These are phyloP conservation scores for Osmerus eperlanus DNA, from an alignment of 2,113 vertebrate species.

Conservation along the genomic window DNA sequence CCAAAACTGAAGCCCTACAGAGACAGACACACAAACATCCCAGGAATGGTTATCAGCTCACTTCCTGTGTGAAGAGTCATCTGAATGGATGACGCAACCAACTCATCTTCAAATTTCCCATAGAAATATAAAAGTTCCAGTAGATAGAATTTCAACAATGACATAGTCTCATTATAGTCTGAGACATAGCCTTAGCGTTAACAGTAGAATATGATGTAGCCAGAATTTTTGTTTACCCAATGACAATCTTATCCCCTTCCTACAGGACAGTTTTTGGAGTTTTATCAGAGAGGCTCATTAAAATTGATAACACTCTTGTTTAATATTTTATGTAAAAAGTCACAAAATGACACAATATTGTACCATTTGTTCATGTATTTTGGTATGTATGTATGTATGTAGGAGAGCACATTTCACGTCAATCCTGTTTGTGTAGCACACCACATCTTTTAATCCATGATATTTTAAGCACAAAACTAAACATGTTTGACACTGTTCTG, in stretches of 20 bases:
- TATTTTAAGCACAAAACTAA: too few relatives aligned
- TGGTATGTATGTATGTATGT: background rate
- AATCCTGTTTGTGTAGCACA: background rate
- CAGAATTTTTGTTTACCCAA: too few relatives aligned
- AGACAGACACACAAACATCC: conserved; percentile 32
- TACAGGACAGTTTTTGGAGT: too few relatives aligned
- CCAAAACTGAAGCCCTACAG: background rate
- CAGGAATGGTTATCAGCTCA: conserved; percentile 26
- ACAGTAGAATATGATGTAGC: too few relatives aligned
- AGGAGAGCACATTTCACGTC: background rate
- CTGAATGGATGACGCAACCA: conserved; percentile 22
- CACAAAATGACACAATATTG: background rate
- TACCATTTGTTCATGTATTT: too few relatives aligned
- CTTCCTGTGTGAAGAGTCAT: conserved; percentile 40
- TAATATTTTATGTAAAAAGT: background rate
- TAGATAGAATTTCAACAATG: conserved; percentile 33
- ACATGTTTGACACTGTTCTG: too few relatives aligned
- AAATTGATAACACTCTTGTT: too few relatives aligned
- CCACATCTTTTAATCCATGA: too few relatives aligned
- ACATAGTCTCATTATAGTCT: conserved; percentile 1
- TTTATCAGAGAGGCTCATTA: too few relatives aligned
- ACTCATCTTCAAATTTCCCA: conserved; percentile 32
- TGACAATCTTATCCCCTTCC: too few relatives aligned
- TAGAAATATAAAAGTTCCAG: conserved; percentile 34
- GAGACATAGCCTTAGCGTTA: too few relatives aligned